Evolutionary conservation across 2,888 invertebrate genomes (phyloP).

Genomic region (Chaitophorus viminalis): DNA sequence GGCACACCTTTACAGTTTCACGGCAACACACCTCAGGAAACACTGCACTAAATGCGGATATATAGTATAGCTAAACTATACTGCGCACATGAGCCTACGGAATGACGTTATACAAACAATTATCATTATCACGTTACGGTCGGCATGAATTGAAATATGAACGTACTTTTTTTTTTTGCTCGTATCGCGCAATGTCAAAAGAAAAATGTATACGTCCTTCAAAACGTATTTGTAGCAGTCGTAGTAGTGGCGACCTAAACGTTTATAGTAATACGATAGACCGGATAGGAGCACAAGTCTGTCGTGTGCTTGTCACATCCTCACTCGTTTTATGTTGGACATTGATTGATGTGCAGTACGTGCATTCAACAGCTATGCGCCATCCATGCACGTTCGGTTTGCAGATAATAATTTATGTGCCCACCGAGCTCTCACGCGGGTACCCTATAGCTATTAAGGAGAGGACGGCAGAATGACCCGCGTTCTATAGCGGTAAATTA

Average conservation of each 20-base stretch:
- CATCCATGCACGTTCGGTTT: background rate
- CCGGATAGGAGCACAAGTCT: background rate
- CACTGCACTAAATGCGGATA: too few relatives aligned
- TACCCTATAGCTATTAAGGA: background rate
- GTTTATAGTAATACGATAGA: background rate
- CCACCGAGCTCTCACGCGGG: background rate
- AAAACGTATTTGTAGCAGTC: background rate
- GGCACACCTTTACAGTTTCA: too few relatives aligned
- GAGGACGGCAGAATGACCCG: background rate
- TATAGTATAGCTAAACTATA: too few relatives aligned
- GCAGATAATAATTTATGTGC: background rate
- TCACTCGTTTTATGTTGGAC: constrained; percentile 40
- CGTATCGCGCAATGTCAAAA: background rate
- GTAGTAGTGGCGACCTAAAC: background rate
- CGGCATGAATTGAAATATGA: background rate
- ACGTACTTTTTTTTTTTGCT: background rate
- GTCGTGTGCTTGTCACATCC: constrained; percentile 33
- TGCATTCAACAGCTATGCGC: background rate
- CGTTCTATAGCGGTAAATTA: constrained; percentile 24
- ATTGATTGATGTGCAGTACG: constrained; percentile 36
- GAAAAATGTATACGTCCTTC: background rate
- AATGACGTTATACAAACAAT: too few relatives aligned
- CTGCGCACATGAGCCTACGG: too few relatives aligned
- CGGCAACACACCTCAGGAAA: too few relatives aligned
- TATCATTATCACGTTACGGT: background rate